Conservation (phyloP, 2,113 vertebrate species). For the Pipra filicauda region DNA sequence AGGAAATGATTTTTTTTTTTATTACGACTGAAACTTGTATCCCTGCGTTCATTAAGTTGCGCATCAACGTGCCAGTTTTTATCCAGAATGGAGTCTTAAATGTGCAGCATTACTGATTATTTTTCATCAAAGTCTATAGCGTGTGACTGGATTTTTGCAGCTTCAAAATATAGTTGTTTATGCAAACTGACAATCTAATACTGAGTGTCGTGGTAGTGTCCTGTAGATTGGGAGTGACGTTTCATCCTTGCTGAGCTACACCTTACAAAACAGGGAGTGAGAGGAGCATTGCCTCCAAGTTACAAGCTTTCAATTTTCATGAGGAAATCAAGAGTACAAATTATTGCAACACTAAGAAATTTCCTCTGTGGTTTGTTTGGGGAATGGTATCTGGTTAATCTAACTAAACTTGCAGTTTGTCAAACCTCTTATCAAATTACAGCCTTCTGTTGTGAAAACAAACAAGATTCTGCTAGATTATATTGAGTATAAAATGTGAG, state of each 20-base stretch:
- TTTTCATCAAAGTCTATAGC: conserved; percentile 40
- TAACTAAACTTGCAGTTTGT: conserved; percentile 28
- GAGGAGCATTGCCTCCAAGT: not conserved
- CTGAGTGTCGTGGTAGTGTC: not conserved
- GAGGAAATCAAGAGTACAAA: not conserved
- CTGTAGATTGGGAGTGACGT: not conserved
- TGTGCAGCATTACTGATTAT: conserved; percentile 29
- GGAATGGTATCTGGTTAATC: conserved; percentile 28
- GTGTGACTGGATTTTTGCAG: conserved; percentile 39
- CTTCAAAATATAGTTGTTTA: conserved; percentile 48
- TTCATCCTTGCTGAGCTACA: not conserved
- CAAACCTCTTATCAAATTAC: conserved; percentile 36
- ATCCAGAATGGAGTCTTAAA: conserved; percentile 29
- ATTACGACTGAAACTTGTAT: conserved; percentile 3
- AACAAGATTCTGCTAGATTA: conserved; percentile 47
- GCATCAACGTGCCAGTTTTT: not conserved
- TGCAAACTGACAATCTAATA: conserved; percentile 19
- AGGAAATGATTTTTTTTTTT: conserved; percentile 19
- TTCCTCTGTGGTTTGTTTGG: conserved; percentile 39
- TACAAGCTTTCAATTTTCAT: conserved; percentile 37
- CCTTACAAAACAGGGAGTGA: not conserved
- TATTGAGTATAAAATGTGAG: conserved; percentile 26
- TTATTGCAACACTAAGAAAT: conserved; percentile 3
- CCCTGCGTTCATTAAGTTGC: conserved; percentile 41
- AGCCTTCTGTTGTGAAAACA: not conserved